A percentile compares a stretch with the other conserved stretches of the same genome.
Conservation (phyloP, 2,113 vertebrate genomes). For the Vireo altiloquus region DNA sequence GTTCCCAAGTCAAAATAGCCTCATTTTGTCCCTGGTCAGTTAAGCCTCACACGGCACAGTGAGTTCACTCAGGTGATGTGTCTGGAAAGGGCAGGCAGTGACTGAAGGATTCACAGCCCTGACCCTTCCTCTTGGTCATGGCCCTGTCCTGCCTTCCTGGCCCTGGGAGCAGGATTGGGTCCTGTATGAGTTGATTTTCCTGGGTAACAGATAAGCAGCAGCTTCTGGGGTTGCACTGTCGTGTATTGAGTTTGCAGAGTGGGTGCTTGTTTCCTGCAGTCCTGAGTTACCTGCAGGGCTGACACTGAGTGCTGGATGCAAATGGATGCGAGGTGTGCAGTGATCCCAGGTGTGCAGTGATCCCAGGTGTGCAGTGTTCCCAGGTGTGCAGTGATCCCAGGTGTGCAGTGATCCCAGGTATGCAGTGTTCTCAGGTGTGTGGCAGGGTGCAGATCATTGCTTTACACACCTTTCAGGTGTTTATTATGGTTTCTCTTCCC, state of each 20-base stretch:
- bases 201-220: background rate
- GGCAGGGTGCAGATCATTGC: background rate
- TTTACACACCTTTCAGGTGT: background rate
- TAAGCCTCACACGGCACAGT: rapidly evolving
- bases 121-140: background rate
- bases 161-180: no score
- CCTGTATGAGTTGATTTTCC: background rate
- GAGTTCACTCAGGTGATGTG: background rate
- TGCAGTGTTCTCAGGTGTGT: background rate
- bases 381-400: background rate
- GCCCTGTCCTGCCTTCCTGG: background rate
- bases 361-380: background rate
- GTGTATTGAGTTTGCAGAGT: background rate
- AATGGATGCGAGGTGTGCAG: rapidly evolving
- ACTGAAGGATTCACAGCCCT: background rate
- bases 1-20: background rate
- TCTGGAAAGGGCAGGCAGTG: background rate
- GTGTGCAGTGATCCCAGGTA: background rate
- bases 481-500: background rate
- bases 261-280: background rate
- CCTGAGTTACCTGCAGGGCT: background rate
- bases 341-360: no score
- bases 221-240: background rate
- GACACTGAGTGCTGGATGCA: background rate
- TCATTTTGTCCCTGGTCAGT: background rate